Percentiles rank a stretch among this genome's conserved stretches.
These are phyloP conservation scores for Anguilla rostrata DNA, from an alignment of 2,113 vertebrate genomes.

Conservation along the genomic window DNA sequence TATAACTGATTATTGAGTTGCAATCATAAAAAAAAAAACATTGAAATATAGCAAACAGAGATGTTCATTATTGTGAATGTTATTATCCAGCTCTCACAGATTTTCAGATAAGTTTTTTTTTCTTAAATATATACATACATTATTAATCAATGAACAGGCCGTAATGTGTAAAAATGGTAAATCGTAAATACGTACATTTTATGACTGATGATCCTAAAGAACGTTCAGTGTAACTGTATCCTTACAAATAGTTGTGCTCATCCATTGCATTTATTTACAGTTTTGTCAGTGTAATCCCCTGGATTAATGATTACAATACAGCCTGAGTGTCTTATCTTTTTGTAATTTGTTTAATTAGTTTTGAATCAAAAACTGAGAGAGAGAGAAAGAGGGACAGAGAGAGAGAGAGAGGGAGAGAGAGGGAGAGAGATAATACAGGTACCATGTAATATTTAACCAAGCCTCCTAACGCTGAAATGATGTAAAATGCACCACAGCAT, in stretches of 20 bases:
- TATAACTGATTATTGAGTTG: not conserved
- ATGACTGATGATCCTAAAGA: not conserved
- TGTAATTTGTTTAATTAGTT: not conserved
- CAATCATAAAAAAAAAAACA: not conserved
- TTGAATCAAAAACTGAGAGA: not conserved
- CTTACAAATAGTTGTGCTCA: not conserved
- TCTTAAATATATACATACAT: not conserved
- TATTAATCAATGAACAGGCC: not conserved
- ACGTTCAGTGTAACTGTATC: not conserved
- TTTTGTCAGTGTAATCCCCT: not conserved
- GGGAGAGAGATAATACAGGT: conserved; percentile 35
- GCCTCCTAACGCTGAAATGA: conserved; percentile 40
- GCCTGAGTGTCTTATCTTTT: not conserved
- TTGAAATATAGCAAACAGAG: not conserved
- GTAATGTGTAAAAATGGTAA: not conserved
- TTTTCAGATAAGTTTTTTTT: not conserved
- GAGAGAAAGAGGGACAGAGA: not conserved
- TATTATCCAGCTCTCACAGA: not conserved
- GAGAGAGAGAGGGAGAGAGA: not conserved
- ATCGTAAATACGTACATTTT: not conserved
- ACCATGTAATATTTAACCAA: conserved; percentile 44
- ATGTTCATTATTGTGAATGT: not conserved
- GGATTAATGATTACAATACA: not conserved
- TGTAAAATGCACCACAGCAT: conserved; percentile 53
- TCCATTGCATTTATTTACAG: not conserved